These are phyloP conservation scores for Elysia crispata DNA, from an alignment of 2,888 invertebrate species.

Conservation along the genomic window DNA sequence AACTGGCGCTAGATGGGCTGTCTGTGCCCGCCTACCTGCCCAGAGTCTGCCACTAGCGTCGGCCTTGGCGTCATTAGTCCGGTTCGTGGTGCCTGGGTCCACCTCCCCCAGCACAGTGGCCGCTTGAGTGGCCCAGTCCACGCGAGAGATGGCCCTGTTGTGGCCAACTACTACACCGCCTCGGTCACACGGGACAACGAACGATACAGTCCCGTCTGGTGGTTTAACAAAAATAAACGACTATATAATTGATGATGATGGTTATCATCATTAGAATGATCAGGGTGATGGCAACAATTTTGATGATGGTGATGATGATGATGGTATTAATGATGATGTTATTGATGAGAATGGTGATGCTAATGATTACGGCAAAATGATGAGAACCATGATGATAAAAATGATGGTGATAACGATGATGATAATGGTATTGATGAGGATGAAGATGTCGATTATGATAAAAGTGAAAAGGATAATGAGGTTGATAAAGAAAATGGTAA, in stretches of 20 bases:
- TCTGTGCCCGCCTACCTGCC: constrained; percentile 56
- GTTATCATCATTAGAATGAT: not conserved
- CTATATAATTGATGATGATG: no score
- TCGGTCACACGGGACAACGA: constrained; percentile 33
- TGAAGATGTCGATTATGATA: constrained; percentile 81
- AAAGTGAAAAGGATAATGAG: constrained; percentile 81
- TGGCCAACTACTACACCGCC: constrained; percentile 40
- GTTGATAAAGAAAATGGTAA: constrained; percentile 87
- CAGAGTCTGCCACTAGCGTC: constrained; percentile 63
- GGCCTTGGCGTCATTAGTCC: constrained; percentile 63
- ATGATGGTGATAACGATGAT: not conserved
- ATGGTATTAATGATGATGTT: not conserved
- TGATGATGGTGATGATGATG: not conserved
- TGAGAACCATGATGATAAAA: not conserved
- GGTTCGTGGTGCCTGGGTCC: constrained; percentile 48
- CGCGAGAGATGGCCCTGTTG: constrained; percentile 52
- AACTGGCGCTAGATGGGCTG: not conserved
- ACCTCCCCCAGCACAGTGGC: constrained; percentile 51
- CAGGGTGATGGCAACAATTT: no score
- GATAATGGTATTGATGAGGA: constrained; percentile 82
- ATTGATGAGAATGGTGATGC: not conserved
- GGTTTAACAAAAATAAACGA: no score
- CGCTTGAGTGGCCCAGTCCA: constrained; percentile 58
- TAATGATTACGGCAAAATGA: not conserved
- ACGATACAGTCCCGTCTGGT: constrained; percentile 35